phyloP scores from a whole-genome alignment of 2,888 invertebrate species.

The Microplitis manilae region DNA sequence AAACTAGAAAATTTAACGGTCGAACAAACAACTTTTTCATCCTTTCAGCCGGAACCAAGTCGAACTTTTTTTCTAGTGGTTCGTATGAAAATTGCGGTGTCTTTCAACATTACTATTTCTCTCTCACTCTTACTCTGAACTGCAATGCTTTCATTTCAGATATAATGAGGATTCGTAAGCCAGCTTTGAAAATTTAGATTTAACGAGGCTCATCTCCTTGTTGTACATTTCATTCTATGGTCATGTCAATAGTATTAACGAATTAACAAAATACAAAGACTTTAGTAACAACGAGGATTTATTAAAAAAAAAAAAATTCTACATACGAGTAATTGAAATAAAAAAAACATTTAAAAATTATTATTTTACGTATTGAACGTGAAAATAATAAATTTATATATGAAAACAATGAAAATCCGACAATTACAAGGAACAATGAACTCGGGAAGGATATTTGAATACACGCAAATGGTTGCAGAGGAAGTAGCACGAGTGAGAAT shows the following conservation, averaged over 20 bases:
- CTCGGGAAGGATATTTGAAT: not conserved
- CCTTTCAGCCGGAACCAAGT: not conserved
- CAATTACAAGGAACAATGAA: not conserved
- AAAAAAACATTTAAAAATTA: too few species aligned
- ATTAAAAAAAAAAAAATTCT: not conserved
- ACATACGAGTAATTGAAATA: too few species aligned
- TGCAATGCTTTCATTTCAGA: not conserved
- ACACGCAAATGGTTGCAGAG: not conserved
- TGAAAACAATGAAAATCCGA: conserved; percentile 7
- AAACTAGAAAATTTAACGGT: conserved; percentile 19
- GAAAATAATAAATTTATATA: not conserved
- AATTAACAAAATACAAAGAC: not conserved
- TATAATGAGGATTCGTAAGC: conserved; percentile 29
- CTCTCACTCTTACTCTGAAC: not conserved
- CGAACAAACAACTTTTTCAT: conserved; percentile 13
- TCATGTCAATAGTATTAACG: conserved; percentile 6
- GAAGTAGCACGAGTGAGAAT: conserved; percentile 33
- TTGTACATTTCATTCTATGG: conserved; percentile 9
- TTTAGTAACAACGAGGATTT: not conserved
- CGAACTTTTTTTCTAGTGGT: conserved; percentile 23
- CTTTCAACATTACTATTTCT: conserved; percentile 9
- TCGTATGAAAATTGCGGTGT: not conserved
- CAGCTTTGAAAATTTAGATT: conserved; percentile 31
- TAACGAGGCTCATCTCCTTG: conserved; percentile 17
- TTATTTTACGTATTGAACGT: too few species aligned